Conservation (phyloP, 2,113 vertebrate species). For the Gobius niger region DNA sequence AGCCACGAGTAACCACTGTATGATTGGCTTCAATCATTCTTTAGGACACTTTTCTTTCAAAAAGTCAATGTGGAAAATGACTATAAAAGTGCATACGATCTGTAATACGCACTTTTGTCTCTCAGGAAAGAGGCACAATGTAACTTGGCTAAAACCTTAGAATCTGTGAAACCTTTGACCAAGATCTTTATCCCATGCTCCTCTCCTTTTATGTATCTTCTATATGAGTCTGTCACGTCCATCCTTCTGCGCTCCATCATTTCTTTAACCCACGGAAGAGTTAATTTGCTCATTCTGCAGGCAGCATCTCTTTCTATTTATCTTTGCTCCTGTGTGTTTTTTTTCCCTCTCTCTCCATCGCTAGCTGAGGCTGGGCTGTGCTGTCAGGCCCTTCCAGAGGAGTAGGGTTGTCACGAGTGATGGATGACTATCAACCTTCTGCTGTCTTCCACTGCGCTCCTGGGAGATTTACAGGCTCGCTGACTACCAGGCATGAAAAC, state of each 20-base stretch:
- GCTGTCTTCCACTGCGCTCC: constrained; percentile 88
- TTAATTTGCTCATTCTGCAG: constrained; percentile 86
- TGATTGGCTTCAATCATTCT: too few relatives aligned
- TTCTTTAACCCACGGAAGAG: constrained; percentile 82
- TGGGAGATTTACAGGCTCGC: constrained; percentile 85
- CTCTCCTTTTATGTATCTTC: constrained; percentile 3
- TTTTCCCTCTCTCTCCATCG: constrained; percentile 16
- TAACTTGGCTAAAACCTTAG: too few relatives aligned
- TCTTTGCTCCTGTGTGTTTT: constrained; percentile 64
- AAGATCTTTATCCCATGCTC: constrained; percentile 6
- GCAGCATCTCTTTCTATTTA: constrained; percentile 80
- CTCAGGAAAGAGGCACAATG: too few relatives aligned
- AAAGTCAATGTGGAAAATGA: too few relatives aligned
- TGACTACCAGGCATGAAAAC: constrained; percentile 86
- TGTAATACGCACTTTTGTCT: too few relatives aligned
- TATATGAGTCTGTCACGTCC: constrained; percentile 44
- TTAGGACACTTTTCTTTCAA: too few relatives aligned
- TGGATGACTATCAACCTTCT: constrained; percentile 97
- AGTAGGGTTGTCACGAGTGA: constrained; percentile 93
- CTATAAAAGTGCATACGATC: too few relatives aligned
- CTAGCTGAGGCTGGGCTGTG: constrained; percentile 76
- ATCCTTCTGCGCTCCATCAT: constrained; percentile 51
- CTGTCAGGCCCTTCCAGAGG: constrained; percentile 89
- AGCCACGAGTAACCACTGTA: too few relatives aligned
- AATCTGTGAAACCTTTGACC: too few relatives aligned